A percentile compares a stretch with the other conserved stretches of the same genome.
phyloP scores from a whole-genome alignment of 2,888 invertebrate species.

The Aleiodes leptofemur region DNA sequence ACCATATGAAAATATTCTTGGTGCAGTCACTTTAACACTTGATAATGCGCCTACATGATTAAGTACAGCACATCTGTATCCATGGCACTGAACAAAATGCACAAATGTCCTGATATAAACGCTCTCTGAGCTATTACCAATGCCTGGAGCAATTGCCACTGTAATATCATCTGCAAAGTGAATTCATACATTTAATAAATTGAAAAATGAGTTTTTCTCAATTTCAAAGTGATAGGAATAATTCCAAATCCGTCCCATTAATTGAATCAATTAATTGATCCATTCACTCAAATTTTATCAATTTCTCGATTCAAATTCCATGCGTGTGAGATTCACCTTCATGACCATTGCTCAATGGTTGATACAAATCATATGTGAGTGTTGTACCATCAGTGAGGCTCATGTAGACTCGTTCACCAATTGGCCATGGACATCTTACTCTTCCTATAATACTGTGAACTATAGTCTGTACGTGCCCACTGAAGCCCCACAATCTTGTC shows the following conservation, averaged over 20 bases:
- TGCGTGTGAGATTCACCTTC: constrained; percentile 78
- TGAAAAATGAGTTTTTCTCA: no score
- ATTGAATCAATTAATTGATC: no score
- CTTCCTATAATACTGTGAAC: constrained; percentile 92
- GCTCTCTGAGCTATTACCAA: constrained; percentile 96
- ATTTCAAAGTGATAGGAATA: no score
- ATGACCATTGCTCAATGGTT: constrained; percentile 84
- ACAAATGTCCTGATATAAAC: constrained; percentile 96
- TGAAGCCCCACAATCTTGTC: constrained; percentile 95
- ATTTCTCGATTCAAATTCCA: background rate
- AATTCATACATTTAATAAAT: background rate
- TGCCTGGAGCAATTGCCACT: constrained; percentile 92
- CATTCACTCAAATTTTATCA: no score
- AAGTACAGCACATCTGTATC: constrained; percentile 93
- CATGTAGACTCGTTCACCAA: constrained; percentile 88
- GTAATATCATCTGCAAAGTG: constrained; percentile 87
- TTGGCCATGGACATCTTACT: constrained; percentile 91
- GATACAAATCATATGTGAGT: constrained; percentile 93
- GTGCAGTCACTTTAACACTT: constrained; percentile 90
- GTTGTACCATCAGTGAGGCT: constrained; percentile 90
- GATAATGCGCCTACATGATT: constrained; percentile 95
- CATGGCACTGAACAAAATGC: constrained; percentile 92
- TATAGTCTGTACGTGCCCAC: constrained; percentile 95
- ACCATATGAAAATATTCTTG: constrained; percentile 96
- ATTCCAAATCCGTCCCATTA: background rate